A percentile compares a stretch with the other conserved stretches of the same genome.
Evolutionary conservation across 2,888 invertebrate genomes (phyloP).

Genomic region (Lithophane socia): DNA sequence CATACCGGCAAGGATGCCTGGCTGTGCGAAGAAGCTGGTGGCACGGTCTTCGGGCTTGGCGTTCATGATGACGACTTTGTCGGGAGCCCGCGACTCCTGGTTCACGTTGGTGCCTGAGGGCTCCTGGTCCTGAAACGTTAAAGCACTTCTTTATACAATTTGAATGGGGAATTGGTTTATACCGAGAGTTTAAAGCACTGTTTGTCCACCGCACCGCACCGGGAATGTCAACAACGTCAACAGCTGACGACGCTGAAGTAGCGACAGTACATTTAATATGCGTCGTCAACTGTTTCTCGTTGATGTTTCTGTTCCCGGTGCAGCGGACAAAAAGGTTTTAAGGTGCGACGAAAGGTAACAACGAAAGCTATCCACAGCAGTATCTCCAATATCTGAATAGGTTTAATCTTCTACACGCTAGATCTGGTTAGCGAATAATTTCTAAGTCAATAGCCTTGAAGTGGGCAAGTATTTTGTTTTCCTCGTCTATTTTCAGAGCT

Average conservation of each 20-base stretch:
- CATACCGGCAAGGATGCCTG: constrained; percentile 97
- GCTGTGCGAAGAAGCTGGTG: constrained; percentile 98
- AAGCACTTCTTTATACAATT: constrained; percentile 43
- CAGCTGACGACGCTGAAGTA: too few species aligned
- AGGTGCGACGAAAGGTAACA: too few species aligned
- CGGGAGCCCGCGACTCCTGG: constrained; percentile 83
- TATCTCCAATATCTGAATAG: background rate
- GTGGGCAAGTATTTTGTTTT: constrained; percentile 35
- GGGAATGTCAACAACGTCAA: too few species aligned
- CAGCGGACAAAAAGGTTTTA: background rate
- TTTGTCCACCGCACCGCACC: too few species aligned
- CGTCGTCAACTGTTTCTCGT: too few species aligned
- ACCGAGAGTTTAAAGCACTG: background rate
- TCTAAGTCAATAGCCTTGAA: constrained; percentile 47
- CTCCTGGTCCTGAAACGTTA: constrained; percentile 84
- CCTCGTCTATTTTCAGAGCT: constrained; percentile 30
- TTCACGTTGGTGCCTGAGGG: constrained; percentile 83
- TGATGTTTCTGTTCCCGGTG: too few species aligned
- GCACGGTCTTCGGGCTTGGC: constrained; percentile 95
- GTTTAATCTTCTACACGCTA: constrained; percentile 5
- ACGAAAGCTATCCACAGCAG: background rate
- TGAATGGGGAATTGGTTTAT: constrained; percentile 2
- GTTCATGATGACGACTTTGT: constrained; percentile 95
- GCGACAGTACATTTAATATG: too few species aligned
- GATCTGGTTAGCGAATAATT: constrained; percentile 29